Evolutionary conservation across 2,888 invertebrate species (phyloP), one percentile per base, ranked within the genome.

Genomic region (Rhodophaea formosa): DNA sequence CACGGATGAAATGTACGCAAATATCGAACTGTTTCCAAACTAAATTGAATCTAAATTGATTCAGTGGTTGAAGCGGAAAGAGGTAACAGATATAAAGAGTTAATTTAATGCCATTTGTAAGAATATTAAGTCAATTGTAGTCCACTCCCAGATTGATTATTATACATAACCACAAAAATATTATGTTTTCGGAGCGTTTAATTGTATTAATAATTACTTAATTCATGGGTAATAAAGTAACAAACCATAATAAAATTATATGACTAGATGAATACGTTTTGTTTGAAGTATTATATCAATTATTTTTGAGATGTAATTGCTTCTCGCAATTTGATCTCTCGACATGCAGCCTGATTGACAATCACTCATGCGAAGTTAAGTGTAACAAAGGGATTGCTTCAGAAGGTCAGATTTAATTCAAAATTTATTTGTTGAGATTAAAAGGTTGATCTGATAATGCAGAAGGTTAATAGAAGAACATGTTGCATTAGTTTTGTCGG

Each of bases 371-470:
- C 29, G 47, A 10, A 30, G 29, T 39, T 52, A 52, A 52, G 7
- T 53, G 14, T 45, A 54, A 44, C 44, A 53, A 45, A 17, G 46
- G 54, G 17, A 45, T 17, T n/a, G 7, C 7, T 17, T 16, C 1
- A 55, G 17, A 55, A 44, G 54, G 30, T n/a, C 44, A 55, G 12
- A 45, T 30, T 32, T 16, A 10, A 54, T 54, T 15, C 1, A 44
- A 23, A 3, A 44, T 44, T 45, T 44, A 15, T 32, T 35, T 15
- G 0, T 29, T n/a, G 14, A 30, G 8, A 2, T 30, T n/a, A n/a
- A 30, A 47, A 30, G 30, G 29, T 47, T 29, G 7, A 1, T 47
- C n/a, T 7, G 44, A 44, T 44, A 44, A 44, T 44, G n/a, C n/a
- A 10, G 44, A 44, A 10, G 44, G 15, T 44, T 44, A 10, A 10